phyloP scores from a whole-genome alignment of 2,797 vertebrate genomes.

The Odontamblyopus lacepedii region DNA sequence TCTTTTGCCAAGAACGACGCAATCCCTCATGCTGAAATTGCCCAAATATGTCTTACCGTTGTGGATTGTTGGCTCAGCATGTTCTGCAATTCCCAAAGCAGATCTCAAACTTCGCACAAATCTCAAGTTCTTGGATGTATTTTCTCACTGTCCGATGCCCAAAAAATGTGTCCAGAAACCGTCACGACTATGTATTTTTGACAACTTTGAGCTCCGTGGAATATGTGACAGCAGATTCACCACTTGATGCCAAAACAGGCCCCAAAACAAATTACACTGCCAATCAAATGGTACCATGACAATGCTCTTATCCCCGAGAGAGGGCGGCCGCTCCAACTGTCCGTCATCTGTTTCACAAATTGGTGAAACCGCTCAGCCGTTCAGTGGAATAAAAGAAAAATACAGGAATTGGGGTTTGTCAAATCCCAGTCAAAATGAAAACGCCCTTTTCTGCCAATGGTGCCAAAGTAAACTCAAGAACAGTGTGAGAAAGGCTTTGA shows the following conservation, averaged over 20 bases:
- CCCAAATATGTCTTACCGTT: neutral
- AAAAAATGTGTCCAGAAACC: neutral
- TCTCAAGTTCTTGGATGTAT: neutral
- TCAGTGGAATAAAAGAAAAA: neutral
- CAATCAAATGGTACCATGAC: conserved; percentile 4
- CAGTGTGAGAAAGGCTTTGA: neutral
- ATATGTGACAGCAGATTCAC: conserved; percentile 5
- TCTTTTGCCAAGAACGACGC: neutral
- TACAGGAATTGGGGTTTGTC: neutral
- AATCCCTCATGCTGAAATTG: neutral
- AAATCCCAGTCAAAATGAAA: neutral
- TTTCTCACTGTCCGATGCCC: neutral
- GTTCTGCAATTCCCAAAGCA: neutral
- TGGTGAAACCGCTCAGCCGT: conserved; percentile 9
- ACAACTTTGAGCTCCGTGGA: conserved; percentile 4
- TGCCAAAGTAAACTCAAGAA: neutral
- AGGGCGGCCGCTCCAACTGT: neutral
- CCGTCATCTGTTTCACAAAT: conserved; percentile 8
- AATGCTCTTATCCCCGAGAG: conserved; percentile 3
- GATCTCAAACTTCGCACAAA: conserved; percentile 1
- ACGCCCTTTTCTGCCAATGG: neutral
- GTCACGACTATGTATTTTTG: neutral
- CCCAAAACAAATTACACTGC: conserved; percentile 1
- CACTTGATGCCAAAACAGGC: conserved; percentile 2
- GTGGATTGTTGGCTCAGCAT: neutral